Base-by-base conservation (phyloP, 2,797 vertebrate genomes). In the Chlorospingus semifuscus region DNA sequence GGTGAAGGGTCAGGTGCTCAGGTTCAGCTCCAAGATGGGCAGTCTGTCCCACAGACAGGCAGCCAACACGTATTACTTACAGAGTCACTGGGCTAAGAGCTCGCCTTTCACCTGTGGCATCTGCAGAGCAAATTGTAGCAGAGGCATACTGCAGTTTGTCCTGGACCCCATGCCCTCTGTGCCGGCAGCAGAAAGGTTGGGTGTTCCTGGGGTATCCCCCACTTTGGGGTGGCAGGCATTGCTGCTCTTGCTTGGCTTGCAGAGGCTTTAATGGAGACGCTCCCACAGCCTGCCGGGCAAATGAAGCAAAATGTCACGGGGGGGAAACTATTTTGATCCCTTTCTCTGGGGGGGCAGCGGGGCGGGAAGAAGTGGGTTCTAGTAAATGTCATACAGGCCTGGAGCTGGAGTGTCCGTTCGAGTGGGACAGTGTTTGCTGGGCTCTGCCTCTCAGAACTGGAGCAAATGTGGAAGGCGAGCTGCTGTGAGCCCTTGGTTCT, bases 281-380 rank as follows among this genome's bases (percentile, higher is more conserved):
- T 89, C 50, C 79, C 76, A 24, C 89, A 81, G 96, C 91, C 76
- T 57, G 30, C 83, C 9, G 47, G 86, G 90, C 92, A 95, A 85
- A 81, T 1, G 84, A 57, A 93, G 88, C 84, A 90, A 97, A 96
- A 93, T 95, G 93, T 95, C 95, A 96, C 36, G 41, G 46, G 83
- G 83, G 88, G 86, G 76, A 93, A 84, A 88, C 79, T 95, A 94
- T 94, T 95, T 92, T 88, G 89, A 96, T 87, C 90, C 39, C 52
- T 91, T 94, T 76, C 57, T 34, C 76, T 96, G 91, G 92, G 75
- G 30, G 57, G 89, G 83, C 59, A 69, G 80, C 76, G 78, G 95
- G 96, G 93, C 11, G 95, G 93, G 89, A 77, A 79, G 75, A 76
- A 91, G 53, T 63, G 59, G 79, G 83, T 63, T 87, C 87, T 60